Percentiles rank a stretch among this genome's conserved stretches.
Evolutionary conservation across 2,797 vertebrate species (phyloP).

Genomic region (Onychomys arenicola): DNA sequence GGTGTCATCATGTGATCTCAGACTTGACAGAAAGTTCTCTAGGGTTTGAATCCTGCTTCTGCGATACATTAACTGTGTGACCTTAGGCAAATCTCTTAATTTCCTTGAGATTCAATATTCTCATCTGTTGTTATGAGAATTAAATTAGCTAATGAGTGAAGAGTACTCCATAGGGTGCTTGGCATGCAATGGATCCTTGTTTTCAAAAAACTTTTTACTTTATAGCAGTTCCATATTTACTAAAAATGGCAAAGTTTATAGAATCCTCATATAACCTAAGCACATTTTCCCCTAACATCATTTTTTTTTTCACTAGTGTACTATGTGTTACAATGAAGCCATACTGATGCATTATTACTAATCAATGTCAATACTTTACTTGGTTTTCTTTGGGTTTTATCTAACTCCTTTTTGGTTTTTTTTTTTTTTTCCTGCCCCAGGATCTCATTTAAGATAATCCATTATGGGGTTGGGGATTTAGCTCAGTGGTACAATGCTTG

Average conservation of each 20-base stretch:
- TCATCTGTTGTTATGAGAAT: constrained; percentile 34
- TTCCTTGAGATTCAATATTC: constrained; percentile 50
- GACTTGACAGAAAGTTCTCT: background rate
- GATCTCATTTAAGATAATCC: background rate
- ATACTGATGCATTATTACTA: background rate
- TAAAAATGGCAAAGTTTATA: background rate
- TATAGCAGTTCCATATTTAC: constrained; percentile 1
- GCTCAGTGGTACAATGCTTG: too few species aligned
- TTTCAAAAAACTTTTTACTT: constrained; percentile 41
- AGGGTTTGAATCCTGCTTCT: constrained; percentile 27
- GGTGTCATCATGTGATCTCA: background rate
- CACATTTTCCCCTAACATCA: background rate
- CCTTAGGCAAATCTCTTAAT: constrained; percentile 56
- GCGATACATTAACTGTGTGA: constrained; percentile 31
- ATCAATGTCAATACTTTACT: background rate
- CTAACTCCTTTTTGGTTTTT: background rate
- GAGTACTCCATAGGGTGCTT: background rate
- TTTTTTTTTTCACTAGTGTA: background rate
- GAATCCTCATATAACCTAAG: background rate
- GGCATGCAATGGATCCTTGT: background rate
- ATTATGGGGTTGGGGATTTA: too few species aligned
- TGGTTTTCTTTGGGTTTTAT: background rate
- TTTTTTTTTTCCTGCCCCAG: background rate
- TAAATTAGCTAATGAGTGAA: constrained; percentile 56
- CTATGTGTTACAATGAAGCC: background rate